Evolutionary conservation across 2,888 invertebrate species (phyloP), one percentile per base, ranked within the genome.

Genomic region (Theodoxus fluviatilis): DNA sequence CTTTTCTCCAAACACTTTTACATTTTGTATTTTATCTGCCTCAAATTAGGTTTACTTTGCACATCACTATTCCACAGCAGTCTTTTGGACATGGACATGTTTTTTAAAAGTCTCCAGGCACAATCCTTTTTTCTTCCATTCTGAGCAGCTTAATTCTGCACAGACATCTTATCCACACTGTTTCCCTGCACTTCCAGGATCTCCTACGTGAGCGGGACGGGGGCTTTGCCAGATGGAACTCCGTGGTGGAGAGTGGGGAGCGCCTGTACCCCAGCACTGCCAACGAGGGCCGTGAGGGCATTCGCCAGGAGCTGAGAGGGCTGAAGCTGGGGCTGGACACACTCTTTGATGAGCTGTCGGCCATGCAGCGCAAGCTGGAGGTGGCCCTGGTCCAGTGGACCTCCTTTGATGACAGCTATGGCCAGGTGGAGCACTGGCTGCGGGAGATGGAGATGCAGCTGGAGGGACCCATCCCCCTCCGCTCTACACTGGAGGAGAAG

Each of bases 241-340:
- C 92, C 49, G 87, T 95, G 25, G 92, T 93, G 18, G 90, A 92
- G 2, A 90, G 93, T 0, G 95, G 95, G 2, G 97, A 98, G 83
- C 92, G 93, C 85, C 91, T 97, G n/a, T 90, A 95, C 73, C 94
- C 96, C 0, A 95, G 95, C 86, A 98, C 96, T 1, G 94, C 96
- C 12, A 93, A 96, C 0, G 92, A 92, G 78, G 97, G 97, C 0
- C 91, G 97, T 74, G 97, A 98, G 86, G 91, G 90, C 68, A 92
- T 97, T 70, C 91, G 97, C n/a, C 91, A 93, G 76, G 94, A 96
- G 85, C 89, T 96, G 71, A 90, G 94, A 80, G 90, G 91, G 35
- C 90, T 94, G 22, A 91, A 94, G 79, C 94, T 94, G 83, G 90
- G 94, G 82, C 96, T 95, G 94, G 96, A 97, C 81, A 91, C 91